Evolutionary conservation across 2,797 vertebrate species (phyloP).

Genomic region (Sebastes paucispinis): DNA sequence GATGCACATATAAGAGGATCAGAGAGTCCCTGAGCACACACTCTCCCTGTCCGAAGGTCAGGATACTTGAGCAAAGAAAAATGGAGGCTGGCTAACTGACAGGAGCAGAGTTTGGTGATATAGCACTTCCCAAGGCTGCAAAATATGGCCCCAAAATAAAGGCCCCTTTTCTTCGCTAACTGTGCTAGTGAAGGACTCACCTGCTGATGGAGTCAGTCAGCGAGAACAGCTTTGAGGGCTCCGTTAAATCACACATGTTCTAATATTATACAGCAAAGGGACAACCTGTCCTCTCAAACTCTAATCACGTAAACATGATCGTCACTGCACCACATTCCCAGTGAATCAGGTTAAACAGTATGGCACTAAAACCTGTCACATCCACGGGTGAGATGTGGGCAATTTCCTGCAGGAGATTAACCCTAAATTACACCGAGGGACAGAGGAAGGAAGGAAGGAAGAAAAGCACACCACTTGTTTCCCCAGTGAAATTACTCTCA

Average conservation of each 20-base stretch:
- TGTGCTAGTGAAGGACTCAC: conserved; percentile 5
- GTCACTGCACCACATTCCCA: conserved; percentile 35
- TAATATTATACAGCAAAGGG: conserved; percentile 53
- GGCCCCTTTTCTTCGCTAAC: not conserved
- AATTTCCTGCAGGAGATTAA: conserved; percentile 66
- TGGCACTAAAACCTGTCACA: conserved; percentile 70
- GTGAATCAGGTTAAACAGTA: conserved; percentile 57
- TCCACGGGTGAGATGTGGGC: conserved; percentile 50
- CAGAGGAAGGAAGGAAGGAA: conserved; percentile 17
- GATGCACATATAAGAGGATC: conserved; percentile 42
- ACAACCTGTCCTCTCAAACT: conserved; percentile 61
- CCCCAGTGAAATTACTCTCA: conserved; percentile 40
- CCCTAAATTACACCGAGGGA: conserved; percentile 56
- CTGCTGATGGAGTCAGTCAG: conserved; percentile 44
- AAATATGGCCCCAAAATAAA: conserved; percentile 22
- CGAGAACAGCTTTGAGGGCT: conserved; percentile 46
- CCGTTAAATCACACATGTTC: conserved; percentile 45
- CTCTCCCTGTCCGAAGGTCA: conserved; percentile 64
- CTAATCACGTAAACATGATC: conserved; percentile 67
- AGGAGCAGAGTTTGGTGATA: conserved; percentile 40
- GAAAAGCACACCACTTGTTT: conserved; percentile 33
- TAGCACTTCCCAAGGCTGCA: conserved; percentile 50
- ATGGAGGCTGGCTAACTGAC: conserved; percentile 26
- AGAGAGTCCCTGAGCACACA: conserved; percentile 73
- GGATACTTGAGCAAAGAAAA: conserved; percentile 30